Evolutionary conservation across 2,888 invertebrate genomes (phyloP).

Genomic region (Drosophila kokeensis): DNA sequence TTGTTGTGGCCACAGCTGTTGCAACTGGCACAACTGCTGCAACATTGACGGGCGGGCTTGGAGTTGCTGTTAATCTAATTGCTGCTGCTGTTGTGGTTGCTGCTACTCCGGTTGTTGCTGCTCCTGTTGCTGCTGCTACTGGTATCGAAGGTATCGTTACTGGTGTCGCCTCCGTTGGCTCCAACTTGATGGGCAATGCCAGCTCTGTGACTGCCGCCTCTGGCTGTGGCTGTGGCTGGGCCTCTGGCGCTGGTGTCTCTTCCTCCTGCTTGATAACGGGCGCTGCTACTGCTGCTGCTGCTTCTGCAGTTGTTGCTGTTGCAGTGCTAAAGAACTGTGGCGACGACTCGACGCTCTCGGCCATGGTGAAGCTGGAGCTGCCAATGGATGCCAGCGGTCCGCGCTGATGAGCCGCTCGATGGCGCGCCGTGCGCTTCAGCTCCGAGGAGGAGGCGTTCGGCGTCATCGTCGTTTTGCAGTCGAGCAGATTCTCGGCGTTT

Average conservation of each 20-base stretch:
- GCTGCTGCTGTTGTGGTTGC: not conserved
- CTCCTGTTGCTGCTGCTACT: conserved; percentile 18
- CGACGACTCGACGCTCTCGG: conserved; percentile 28
- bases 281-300: conserved; percentile 39
- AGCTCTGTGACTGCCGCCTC: conserved; percentile 22
- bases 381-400: conserved; percentile 46
- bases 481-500: conserved; percentile 76
- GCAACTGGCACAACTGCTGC: conserved; percentile 19
- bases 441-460: conserved; percentile 44
- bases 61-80: conserved; percentile 28
- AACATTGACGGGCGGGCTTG: conserved; percentile 26
- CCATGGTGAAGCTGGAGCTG: conserved; percentile 63
- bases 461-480: conserved; percentile 74
- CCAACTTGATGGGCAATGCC: conserved; percentile 61
- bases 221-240: conserved; percentile 40
- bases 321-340: conserved; percentile 73
- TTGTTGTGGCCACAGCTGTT: conserved; percentile 7
- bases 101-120: conserved; percentile 1
- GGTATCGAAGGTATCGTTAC: conserved; percentile 21
- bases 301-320: not conserved
- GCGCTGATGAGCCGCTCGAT: conserved; percentile 23
- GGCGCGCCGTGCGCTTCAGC: conserved; percentile 54
- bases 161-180: conserved; percentile 58
- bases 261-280: conserved; percentile 40
- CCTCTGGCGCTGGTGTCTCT: conserved; percentile 34